Evolutionary conservation across 2,797 vertebrate species (phyloP).

Genomic region (Pampus argenteus): DNA sequence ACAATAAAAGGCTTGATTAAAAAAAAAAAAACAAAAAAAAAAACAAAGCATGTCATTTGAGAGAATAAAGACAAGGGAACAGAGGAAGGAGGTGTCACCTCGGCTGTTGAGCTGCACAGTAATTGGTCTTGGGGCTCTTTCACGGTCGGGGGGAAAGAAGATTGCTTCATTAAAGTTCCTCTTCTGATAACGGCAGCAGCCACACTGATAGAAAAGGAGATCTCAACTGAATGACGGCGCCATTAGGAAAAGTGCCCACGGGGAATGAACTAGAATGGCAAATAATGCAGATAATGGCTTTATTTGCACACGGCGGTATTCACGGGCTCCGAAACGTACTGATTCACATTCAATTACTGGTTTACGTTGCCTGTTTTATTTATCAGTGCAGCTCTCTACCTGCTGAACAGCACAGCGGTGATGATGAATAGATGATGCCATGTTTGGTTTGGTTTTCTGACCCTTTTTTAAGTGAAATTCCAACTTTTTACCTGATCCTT

Average conservation of each 20-base stretch:
- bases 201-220: constrained; percentile 69
- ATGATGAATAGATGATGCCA: neutral
- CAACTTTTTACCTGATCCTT: neutral
- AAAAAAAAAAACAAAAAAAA: constrained; percentile 69
- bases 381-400: constrained; percentile 56
- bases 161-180: constrained; percentile 87
- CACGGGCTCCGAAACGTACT: constrained; percentile 60
- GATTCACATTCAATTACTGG: constrained; percentile 68
- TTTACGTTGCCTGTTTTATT: constrained; percentile 64
- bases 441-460: constrained; percentile 3
- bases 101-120: constrained; percentile 69
- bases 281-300: constrained; percentile 75
- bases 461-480: constrained; percentile 17
- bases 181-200: constrained; percentile 76
- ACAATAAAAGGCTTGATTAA: constrained; percentile 79
- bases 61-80: constrained; percentile 66
- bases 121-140: constrained; percentile 83
- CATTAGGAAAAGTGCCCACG: constrained; percentile 50
- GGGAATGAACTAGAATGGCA: constrained; percentile 65
- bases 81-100: constrained; percentile 76
- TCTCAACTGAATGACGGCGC: constrained; percentile 73
- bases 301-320: constrained; percentile 66
- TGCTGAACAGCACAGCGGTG: constrained; percentile 48
- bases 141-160: constrained; percentile 74
- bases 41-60: constrained; percentile 78